A percentile compares a stretch with the other conserved stretches of the same genome.
Evolutionary conservation across 1,140 invertebrate species (phyloP).

Genomic region (Papilio aristodemus): DNA sequence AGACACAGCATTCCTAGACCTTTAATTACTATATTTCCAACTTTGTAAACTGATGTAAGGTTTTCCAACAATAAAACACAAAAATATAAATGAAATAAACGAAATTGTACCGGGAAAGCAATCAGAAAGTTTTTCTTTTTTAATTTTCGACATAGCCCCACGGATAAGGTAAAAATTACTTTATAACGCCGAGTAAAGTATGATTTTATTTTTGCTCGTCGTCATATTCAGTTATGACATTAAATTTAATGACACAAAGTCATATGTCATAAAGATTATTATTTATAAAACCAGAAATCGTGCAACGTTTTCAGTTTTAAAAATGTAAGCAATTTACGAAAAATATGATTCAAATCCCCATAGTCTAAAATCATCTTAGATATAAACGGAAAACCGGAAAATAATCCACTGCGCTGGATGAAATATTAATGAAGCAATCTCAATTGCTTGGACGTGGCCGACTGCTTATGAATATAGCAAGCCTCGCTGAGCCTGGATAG

Average conservation of each 20-base stretch:
- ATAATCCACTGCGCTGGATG: conserved; percentile 6
- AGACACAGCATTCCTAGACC: conserved; percentile 36
- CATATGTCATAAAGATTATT: too few species aligned
- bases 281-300: too few species aligned
- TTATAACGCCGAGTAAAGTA: background rate
- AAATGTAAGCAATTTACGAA: background rate
- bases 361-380: conserved; percentile 12
- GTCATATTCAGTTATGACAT: too few species aligned
- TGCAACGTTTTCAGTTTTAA: background rate
- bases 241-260: too few species aligned
- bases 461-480: conserved; percentile 27
- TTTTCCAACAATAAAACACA: background rate
- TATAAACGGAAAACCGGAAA: conserved; percentile 14
- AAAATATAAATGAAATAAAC: background rate
- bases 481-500: background rate
- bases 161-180: background rate
- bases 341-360: background rate
- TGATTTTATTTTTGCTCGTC: too few species aligned
- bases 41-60: background rate
- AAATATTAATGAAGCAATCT: conserved; percentile 30
- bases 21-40: background rate
- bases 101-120: background rate
- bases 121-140: conserved; percentile 17
- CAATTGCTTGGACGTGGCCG: conserved; percentile 26
- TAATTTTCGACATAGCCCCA: background rate